Conservation (phyloP, 2,113 vertebrate species). For the Hippotragus niger region DNA sequence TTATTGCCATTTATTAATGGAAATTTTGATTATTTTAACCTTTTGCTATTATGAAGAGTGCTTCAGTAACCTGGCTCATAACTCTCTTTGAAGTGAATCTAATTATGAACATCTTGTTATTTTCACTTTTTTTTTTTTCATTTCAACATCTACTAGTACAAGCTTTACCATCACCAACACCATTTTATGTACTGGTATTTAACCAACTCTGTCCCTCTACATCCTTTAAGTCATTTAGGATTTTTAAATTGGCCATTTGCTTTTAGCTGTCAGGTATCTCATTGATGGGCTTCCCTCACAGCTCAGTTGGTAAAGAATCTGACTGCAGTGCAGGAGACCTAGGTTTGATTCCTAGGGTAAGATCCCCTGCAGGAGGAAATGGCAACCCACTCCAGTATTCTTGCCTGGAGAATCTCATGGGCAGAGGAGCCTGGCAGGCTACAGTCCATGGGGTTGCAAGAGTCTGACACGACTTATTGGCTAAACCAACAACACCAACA, state of each 20-base stretch:
- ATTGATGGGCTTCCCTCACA: not conserved
- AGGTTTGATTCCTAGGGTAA: not conserved
- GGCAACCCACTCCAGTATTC: not conserved
- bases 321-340: not conserved
- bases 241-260: not conserved
- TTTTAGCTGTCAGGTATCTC: not conserved
- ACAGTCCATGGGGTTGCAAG: not conserved
- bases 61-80: not conserved
- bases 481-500: not conserved
- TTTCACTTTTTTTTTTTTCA: not conserved
- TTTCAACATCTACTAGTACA: not conserved
- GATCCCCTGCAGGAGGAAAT: not conserved
- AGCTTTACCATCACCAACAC: not conserved
- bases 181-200: not conserved
- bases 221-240: not conserved
- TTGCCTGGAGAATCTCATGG: not conserved
- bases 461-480: not conserved
- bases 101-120: not conserved
- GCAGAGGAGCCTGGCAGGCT: not conserved
- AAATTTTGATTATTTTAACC: not conserved
- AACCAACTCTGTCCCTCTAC: not conserved
- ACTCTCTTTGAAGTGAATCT: not conserved
- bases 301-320: not conserved
- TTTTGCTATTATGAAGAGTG: not conserved
- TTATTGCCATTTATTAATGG: not conserved